A percentile compares a stretch with the other conserved stretches of the same genome.
Conservation (phyloP, 2,888 invertebrate species). For the Chalcosyrphus nemorum region DNA sequence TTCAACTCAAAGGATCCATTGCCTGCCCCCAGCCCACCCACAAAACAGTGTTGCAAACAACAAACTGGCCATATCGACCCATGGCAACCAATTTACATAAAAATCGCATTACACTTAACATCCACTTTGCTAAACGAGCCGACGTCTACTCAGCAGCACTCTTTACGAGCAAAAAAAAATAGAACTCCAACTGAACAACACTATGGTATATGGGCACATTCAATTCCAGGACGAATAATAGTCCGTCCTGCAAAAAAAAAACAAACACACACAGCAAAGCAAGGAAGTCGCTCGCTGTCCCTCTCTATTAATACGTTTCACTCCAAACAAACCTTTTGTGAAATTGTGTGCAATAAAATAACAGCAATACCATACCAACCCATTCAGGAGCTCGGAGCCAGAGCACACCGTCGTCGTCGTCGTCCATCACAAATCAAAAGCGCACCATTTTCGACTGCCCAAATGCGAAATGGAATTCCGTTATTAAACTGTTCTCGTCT, state of each 20-base stretch:
- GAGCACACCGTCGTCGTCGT: not conserved
- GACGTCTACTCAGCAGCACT: slow-evolving; percentile 63
- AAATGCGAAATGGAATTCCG: slow-evolving; percentile 57
- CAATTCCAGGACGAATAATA: slow-evolving; percentile 41
- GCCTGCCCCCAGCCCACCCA: not conserved
- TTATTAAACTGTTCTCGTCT: slow-evolving; percentile 64
- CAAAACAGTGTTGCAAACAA: slow-evolving; percentile 52
- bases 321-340: slow-evolving; percentile 58
- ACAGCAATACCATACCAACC: not conserved
- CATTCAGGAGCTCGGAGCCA: not conserved
- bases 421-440: slow-evolving; percentile 68
- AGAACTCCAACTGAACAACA: slow-evolving; percentile 4
- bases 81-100: slow-evolving; percentile 80
- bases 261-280: not conserved
- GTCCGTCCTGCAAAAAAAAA: slow-evolving; percentile 25
- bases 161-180: not conserved
- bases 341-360: slow-evolving; percentile 67
- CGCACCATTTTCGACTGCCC: slow-evolving; percentile 40
- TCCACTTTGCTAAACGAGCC: slow-evolving; percentile 82
- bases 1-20: slow-evolving; percentile 15
- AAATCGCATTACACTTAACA: slow-evolving; percentile 82
- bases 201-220: slow-evolving; percentile 29
- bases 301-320: slow-evolving; percentile 21
- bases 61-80: slow-evolving; percentile 68
- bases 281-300: not conserved